Base-by-base conservation (phyloP, 2,113 vertebrate species). In the Sorex araneus region DNA sequence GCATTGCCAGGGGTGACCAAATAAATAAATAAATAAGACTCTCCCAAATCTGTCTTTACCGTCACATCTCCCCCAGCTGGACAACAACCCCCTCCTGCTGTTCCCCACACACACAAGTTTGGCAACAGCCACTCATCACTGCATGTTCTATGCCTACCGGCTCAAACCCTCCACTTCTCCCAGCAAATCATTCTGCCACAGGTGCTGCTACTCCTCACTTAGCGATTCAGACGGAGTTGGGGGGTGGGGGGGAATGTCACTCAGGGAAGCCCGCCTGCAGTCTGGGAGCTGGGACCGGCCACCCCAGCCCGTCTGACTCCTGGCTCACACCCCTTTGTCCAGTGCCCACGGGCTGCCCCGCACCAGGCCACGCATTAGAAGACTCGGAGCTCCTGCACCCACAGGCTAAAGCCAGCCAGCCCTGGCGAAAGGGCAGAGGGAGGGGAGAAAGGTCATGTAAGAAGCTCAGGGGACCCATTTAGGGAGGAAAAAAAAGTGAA, bases 391-490 rank as follows among this genome's bases (percentile, higher is more conserved):
- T 30, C 73, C 88, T 78, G 32, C 76, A 40, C 57, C 50, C 27
- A 78, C 78, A 84, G 32, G 43, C 40, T n/a, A 86, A 77, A 78
- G 67, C n/a, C 27, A 81, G 36, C 32, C 50, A 40, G 4, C 2
- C 2, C 81, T 27, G 30, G 34, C 84, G 47, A 78, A 63, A 79
- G 12, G n/a, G 19, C 2, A 70, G 3, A 78, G 64, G 83, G 16
- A 87, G 54, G 64, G 80, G 73, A 90, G 79, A 11, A 80, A 34
- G 18, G 43, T 90, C 10, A 27, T 54, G n/a, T 50, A 54, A 71
- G 28, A 73, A 86, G 30, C 19, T 28, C 19, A 70, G 9, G 57
- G 57, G 15, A 13, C 57, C 57, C 18, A 18, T 60, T 32, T 57
- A 87, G 86, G 43, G 74, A 76, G 82, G 13, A 54, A 54, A 54